Evolutionary conservation across 2,797 vertebrate species (phyloP), one percentile per base, ranked within the genome.

Genomic region (Acrossocheilus fasciatus): DNA sequence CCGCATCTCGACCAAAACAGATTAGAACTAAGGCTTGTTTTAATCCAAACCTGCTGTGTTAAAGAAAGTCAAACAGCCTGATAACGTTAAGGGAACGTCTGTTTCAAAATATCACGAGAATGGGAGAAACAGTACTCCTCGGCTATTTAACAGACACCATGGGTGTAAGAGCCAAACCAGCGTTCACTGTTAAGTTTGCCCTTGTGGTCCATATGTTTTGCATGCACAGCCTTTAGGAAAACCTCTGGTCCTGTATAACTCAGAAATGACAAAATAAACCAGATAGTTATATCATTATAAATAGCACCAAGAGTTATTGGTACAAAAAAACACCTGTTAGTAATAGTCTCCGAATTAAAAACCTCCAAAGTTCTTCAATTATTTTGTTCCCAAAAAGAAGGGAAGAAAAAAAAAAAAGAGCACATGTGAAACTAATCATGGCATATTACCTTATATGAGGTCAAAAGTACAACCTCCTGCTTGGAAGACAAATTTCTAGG

Each of bases 171-270:
- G 91, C 91, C 90, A 92, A 92, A 91, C 91, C 91, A 89, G 77
- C 89, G 84, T 62, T 89, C 77, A 81, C 86, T 91, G 91, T 91
- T 81, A 90, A 91, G 84, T 88, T 82, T 23, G 84, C 89, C 70
- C 83, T 90, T 92, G 91, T 82, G 92, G 92, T 91, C 87, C 45
- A 80, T 81, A 81, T 87, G 87, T 91, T 92, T 89, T 92, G 86
- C 88, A 89, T 91, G 76, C 86, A 70, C 89, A 87, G 90, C 82
- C 83, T 89, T 87, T 45, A 86, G 86, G 83, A 91, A 90, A 89
- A 77, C 70, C 82, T 86, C 70, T 82, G 72, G 72, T 86, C 83
- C 86, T 87, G 77, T 89, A 87, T 89, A 82, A 82, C 81, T 68
- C 75, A 69, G 52, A 83, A 78, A 87, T 72, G 26, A 66, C 64